Conservation (phyloP, 2,888 invertebrate species). For the Tinea semifulvella region DNA sequence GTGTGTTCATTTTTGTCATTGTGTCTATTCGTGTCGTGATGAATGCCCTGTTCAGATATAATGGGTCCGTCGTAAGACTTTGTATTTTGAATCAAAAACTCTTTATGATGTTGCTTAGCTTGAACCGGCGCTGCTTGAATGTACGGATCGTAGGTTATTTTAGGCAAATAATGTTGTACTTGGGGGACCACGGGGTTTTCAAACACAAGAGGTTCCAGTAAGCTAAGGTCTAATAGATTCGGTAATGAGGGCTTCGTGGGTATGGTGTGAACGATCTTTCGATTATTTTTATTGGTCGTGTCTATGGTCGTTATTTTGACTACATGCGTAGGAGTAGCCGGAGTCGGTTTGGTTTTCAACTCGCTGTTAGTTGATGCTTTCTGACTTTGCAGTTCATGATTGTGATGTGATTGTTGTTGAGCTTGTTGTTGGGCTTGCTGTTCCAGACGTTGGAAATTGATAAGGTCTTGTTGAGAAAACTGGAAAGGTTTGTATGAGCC, state of each 20-base stretch:
- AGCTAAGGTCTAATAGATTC: slow-evolving; percentile 41
- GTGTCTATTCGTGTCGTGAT: not conserved
- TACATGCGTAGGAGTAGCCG: slow-evolving; percentile 24
- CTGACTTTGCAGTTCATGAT: slow-evolving; percentile 9
- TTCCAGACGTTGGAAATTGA: slow-evolving; percentile 27
- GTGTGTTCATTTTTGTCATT: not conserved
- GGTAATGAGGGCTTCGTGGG: slow-evolving; percentile 44
- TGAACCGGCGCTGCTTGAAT: slow-evolving; percentile 31
- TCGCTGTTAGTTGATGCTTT: slow-evolving; percentile 11
- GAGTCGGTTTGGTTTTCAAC: slow-evolving; percentile 23
- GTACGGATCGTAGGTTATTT: slow-evolving; percentile 42
- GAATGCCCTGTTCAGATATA: slow-evolving; percentile 3
- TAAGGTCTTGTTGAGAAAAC: slow-evolving; percentile 27
- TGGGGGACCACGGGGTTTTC: slow-evolving; percentile 56
- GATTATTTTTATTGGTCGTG: no score
- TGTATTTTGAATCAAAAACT: slow-evolving; percentile 36
- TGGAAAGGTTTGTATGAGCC: slow-evolving; percentile 24
- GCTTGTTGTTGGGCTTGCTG: slow-evolving; percentile 21
- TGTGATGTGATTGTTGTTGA: not conserved
- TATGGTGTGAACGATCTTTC: slow-evolving; percentile 41
- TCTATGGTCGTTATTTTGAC: slow-evolving; percentile 33
- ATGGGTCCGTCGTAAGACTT: slow-evolving; percentile 36
- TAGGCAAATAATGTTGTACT: slow-evolving; percentile 56
- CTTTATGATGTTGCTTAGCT: slow-evolving; percentile 26
- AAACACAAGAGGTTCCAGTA: slow-evolving; percentile 52